phyloP scores from a whole-genome alignment of 2,888 invertebrate species.

The Apoda limacodes region DNA sequence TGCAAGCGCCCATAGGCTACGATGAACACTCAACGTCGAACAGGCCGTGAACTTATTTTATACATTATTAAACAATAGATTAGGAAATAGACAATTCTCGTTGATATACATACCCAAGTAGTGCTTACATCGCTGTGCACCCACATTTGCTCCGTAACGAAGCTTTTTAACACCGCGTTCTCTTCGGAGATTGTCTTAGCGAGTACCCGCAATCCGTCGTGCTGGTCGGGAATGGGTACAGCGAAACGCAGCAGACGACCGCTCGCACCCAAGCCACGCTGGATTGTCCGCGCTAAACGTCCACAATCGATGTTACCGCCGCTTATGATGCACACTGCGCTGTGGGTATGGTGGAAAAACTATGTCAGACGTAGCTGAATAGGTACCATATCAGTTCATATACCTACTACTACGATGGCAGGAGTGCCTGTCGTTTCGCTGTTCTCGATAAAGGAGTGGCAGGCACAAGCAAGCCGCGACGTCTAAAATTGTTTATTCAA shows the following conservation, averaged over 20 bases:
- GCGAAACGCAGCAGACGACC: conserved; percentile 77
- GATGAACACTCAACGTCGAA: too few species aligned
- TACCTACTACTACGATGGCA: too few species aligned
- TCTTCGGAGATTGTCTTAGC: conserved; percentile 44
- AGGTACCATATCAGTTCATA: conserved; percentile 1
- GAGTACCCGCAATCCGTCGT: conserved; percentile 79
- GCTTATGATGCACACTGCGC: conserved; percentile 81
- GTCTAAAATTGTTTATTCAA: too few species aligned
- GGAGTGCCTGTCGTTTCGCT: too few species aligned
- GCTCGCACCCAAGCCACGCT: conserved; percentile 82
- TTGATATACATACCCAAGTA: conserved; percentile 54
- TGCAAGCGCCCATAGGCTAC: too few species aligned
- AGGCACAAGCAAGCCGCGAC: too few species aligned
- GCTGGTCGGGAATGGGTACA: conserved; percentile 78
- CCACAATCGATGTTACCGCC: conserved; percentile 87
- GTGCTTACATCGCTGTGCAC: conserved; percentile 47
- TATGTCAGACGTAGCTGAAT: conserved; percentile 2
- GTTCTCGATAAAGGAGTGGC: too few species aligned
- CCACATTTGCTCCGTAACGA: conserved; percentile 60
- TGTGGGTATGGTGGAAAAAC: conserved; percentile 33
- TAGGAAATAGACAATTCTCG: too few species aligned
- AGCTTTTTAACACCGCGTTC: conserved; percentile 46
- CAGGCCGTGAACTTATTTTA: too few species aligned
- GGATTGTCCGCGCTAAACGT: conserved; percentile 79
- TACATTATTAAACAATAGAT: too few species aligned